phyloP scores from a whole-genome alignment of 1,140 invertebrate species.

The Zophobas atratus region DNA sequence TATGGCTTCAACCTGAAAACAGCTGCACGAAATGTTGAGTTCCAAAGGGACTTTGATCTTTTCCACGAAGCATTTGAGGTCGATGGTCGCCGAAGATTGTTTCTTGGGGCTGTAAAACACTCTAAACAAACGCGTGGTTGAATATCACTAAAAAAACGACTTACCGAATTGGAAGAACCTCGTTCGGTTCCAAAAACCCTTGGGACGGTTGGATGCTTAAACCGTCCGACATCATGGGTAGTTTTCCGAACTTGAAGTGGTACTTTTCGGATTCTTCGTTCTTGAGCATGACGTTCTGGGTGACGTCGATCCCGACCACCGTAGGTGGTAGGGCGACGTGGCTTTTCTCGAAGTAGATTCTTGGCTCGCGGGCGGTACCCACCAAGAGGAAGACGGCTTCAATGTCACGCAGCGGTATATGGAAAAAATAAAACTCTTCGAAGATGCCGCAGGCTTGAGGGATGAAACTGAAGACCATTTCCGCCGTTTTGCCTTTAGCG shows the following conservation, averaged over 20 bases:
- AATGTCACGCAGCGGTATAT: conserved; percentile 66
- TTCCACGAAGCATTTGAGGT: conserved; percentile 66
- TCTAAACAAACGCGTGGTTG: conserved; percentile 57
- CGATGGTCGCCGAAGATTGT: conserved; percentile 65
- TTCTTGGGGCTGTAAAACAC: conserved; percentile 64
- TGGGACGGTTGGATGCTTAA: conserved; percentile 59
- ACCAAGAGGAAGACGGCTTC: conserved; percentile 66
- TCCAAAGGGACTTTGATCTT: conserved; percentile 65
- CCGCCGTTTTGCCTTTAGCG: conserved; percentile 63
- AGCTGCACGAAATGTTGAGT: conserved; percentile 61
- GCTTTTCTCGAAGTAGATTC: conserved; percentile 61
- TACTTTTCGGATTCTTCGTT: conserved; percentile 67
- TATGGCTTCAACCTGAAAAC: conserved; percentile 62
- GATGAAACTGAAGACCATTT: conserved; percentile 66
- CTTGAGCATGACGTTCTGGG: conserved; percentile 58
- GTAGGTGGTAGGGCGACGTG: conserved; percentile 66
- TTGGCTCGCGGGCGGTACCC: conserved; percentile 67
- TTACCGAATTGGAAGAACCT: conserved; percentile 57
- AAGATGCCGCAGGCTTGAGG: conserved; percentile 66
- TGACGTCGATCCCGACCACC: conserved; percentile 59
- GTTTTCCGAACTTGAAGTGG: conserved; percentile 61
- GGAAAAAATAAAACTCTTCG: conserved; percentile 68
- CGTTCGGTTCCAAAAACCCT: conserved; percentile 63
- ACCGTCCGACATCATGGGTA: conserved; percentile 6
- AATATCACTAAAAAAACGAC: neutral